Conservation (phyloP, 2,888 invertebrate species). For the Pteria penguin region DNA sequence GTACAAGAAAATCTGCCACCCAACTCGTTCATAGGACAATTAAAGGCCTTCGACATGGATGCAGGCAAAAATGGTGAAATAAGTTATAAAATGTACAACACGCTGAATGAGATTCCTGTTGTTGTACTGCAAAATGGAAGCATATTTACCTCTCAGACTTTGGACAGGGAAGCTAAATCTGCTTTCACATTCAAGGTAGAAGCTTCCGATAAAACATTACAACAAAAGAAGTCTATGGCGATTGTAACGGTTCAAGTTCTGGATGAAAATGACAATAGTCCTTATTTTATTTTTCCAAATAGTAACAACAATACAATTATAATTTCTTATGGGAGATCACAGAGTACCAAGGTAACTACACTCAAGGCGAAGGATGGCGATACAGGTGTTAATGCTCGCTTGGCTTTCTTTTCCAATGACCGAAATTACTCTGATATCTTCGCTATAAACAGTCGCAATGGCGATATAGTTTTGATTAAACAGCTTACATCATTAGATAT, state of each 20-base stretch:
- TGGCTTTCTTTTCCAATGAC: conserved; percentile 25
- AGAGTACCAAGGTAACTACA: conserved; percentile 25
- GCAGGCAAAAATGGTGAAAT: conserved; percentile 27
- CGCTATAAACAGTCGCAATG: conserved; percentile 35
- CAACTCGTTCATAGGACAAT: conserved; percentile 16
- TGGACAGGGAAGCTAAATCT: conserved; percentile 27
- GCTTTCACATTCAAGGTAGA: conserved; percentile 24
- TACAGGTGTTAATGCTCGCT: conserved; percentile 13
- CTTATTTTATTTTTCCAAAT: conserved; percentile 28
- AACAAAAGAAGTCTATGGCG: conserved; percentile 8
- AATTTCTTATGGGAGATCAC: conserved; percentile 26
- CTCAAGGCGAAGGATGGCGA: conserved; percentile 29
- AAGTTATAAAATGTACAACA: conserved; percentile 7
- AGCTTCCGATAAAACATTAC: conserved; percentile 29
- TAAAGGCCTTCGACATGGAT: conserved; percentile 33
- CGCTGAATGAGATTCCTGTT: conserved; percentile 9
- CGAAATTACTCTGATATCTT: conserved; percentile 29
- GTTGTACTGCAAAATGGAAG: conserved; percentile 31
- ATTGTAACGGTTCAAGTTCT: conserved; percentile 18
- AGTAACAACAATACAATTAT: conserved; percentile 20
- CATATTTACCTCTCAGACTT: conserved; percentile 10
- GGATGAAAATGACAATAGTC: conserved; percentile 38
- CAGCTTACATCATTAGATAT: conserved; percentile 23
- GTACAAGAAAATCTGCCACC: conserved; percentile 29
- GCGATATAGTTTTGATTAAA: conserved; percentile 26